A percentile compares a stretch with the other conserved stretches of the same genome.
phyloP scores from a whole-genome alignment of 2,888 invertebrate species.

The Scelioninae gen. 2 region DNA sequence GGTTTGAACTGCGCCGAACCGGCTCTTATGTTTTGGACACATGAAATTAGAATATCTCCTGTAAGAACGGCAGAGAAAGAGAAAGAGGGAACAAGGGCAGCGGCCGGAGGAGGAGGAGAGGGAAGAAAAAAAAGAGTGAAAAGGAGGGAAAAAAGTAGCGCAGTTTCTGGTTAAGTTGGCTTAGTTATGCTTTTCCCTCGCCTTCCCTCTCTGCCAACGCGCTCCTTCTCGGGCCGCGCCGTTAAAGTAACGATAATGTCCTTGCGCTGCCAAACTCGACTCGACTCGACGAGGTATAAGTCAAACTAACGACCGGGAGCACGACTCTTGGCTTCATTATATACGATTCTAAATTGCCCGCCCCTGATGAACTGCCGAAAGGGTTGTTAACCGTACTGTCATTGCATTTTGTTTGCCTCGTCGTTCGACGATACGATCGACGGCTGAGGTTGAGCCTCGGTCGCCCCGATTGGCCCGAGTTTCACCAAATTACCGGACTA shows the following conservation, averaged over 20 bases:
- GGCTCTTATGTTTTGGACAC: neutral
- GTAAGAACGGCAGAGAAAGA: neutral
- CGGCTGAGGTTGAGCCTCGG: slow-evolving; percentile 26
- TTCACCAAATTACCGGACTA: slow-evolving; percentile 32
- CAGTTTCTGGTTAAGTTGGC: slow-evolving; percentile 37
- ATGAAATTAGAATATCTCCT: slow-evolving; percentile 1
- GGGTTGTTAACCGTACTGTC: slow-evolving; percentile 47
- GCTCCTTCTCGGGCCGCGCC: slow-evolving; percentile 33
- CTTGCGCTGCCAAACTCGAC: slow-evolving; percentile 48
- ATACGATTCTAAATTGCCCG: slow-evolving; percentile 46
- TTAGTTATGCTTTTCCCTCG: slow-evolving; percentile 30
- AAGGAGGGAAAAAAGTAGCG: slow-evolving; percentile 12
- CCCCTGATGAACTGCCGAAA: slow-evolving; percentile 52
- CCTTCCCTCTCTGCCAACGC: slow-evolving; percentile 7
- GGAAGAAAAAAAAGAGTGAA: neutral
- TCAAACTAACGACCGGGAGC: slow-evolving; percentile 49
- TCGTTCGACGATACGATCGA: slow-evolving; percentile 24
- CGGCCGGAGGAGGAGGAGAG: neutral
- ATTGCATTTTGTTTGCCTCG: slow-evolving; percentile 42
- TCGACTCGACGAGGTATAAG: slow-evolving; percentile 48
- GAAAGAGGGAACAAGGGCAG: neutral
- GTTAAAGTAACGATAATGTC: slow-evolving; percentile 56
- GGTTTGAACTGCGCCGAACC: neutral
- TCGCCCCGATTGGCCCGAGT: slow-evolving; percentile 26
- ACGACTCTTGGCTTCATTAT: slow-evolving; percentile 49